phyloP scores from a whole-genome alignment of 35 echinoderm and acorn worm species.

The Apostichopus japonicus region DNA sequence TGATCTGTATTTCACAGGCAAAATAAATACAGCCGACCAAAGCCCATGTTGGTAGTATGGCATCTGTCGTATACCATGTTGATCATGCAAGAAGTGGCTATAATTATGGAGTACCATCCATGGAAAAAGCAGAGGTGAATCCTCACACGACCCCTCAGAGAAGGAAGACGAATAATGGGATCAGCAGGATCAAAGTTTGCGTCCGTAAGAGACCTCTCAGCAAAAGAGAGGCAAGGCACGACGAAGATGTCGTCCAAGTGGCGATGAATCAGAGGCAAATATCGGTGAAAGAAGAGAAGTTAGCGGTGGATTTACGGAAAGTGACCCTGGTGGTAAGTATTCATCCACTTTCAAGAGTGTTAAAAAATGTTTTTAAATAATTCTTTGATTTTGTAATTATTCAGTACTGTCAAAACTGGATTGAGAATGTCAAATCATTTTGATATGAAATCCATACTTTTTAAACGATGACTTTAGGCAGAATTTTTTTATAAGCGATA shows the following conservation, averaged over 20 bases:
- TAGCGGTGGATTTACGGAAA: conserved; percentile 79
- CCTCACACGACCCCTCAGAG: background rate
- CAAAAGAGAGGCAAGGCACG: conserved; percentile 69
- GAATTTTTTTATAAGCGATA: too few relatives aligned
- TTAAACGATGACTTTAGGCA: too few relatives aligned
- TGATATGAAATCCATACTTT: too few relatives aligned
- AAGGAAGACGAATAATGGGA: background rate
- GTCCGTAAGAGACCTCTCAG: conserved; percentile 86
- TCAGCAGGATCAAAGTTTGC: conserved; percentile 77
- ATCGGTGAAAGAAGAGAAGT: conserved; percentile 74
- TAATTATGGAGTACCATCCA: conserved; percentile 83
- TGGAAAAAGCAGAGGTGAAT: background rate
- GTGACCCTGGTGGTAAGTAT: conserved; percentile 80
- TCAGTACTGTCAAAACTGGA: too few relatives aligned
- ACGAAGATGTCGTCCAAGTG: conserved; percentile 66
- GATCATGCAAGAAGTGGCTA: conserved; percentile 60
- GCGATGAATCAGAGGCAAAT: conserved; percentile 48
- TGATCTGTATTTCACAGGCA: too few relatives aligned
- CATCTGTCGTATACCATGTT: background rate
- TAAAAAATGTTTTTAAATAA: too few relatives aligned
- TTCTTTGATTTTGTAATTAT: too few relatives aligned
- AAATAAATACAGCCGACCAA: too few relatives aligned
- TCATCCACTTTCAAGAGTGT: background rate
- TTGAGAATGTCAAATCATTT: too few relatives aligned
- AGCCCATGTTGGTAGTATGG: background rate